Conservation (phyloP, 1,140 invertebrate species). For the Bombus breviceps region DNA sequence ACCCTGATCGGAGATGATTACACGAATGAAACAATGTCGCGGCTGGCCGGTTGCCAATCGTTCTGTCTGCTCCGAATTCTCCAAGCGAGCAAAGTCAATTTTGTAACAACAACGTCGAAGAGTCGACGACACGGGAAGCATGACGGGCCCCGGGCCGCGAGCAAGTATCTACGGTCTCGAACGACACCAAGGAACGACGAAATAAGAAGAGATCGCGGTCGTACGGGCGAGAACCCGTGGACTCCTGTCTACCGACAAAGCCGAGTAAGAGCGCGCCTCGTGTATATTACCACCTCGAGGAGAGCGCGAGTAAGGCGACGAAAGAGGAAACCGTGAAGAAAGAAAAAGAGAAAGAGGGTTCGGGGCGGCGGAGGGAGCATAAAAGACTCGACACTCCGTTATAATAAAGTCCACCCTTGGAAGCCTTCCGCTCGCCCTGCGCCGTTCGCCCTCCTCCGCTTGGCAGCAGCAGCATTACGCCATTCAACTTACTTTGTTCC, state of each 20-base stretch:
- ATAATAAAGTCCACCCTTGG: constrained; percentile 81
- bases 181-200: constrained; percentile 25
- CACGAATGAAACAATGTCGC: constrained; percentile 46
- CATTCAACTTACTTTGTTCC: constrained; percentile 83
- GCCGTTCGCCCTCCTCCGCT: constrained; percentile 39
- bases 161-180: not conserved
- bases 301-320: constrained; percentile 28
- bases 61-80: constrained; percentile 35
- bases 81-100: constrained; percentile 35
- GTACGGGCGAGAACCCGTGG: not conserved
- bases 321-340: constrained; percentile 42
- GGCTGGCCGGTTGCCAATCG: constrained; percentile 40
- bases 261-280: constrained; percentile 57
- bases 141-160: constrained; percentile 6
- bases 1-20: constrained; percentile 32
- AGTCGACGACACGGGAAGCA: constrained; percentile 15
- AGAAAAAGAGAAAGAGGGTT: constrained; percentile 36
- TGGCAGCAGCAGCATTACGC: constrained; percentile 78
- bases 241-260: constrained; percentile 29
- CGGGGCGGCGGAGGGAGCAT: constrained; percentile 69
- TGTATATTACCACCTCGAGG: constrained; percentile 63
- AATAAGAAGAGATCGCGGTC: constrained; percentile 28
- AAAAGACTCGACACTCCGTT: constrained; percentile 82
- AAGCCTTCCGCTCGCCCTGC: constrained; percentile 64
- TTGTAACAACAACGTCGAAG: constrained; percentile 24